Evolutionary conservation across 92 coral and sea anemone species (phyloP), one percentile per base, ranked within the genome.

Genomic region (Zoanthus gigantus): DNA sequence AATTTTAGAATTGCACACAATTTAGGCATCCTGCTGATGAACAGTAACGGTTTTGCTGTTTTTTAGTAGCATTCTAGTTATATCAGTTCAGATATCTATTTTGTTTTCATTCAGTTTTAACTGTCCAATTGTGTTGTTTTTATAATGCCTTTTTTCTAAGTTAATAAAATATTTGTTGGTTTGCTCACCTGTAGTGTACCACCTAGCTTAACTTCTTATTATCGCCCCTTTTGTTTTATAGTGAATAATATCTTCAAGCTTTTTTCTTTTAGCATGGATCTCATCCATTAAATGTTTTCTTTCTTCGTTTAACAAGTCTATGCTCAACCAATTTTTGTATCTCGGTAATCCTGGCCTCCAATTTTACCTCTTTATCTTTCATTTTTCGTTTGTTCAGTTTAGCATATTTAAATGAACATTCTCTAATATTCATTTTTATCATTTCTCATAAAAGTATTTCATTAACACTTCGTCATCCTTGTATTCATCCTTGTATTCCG

Each of bases 131-230:
- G 61, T 74, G 14, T 76, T 50, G 32, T 30, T 76, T 47, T 76
- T 48, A 23, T 23, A 23, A 23, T 61, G 66, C 8, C 77, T 8
- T 66, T 79, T 87, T 14, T 78, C 90, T 28, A 87, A 42, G 30
- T 53, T 47, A 14, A 45, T 18, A 17, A 87, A 87, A 29, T 63
- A 83, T 61, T 76, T 72, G 6, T 63, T 77, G 15, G 73, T 89
- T 68, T 77, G 85, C 44, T 85, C 92, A 3, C 90, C 92, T 71
- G 76, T 81, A 45, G 37, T 79, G 23, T 85, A 76, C 84, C 89
- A 89, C 31, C 87, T 23, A 23, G 23, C 23, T 23, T 23, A 23
- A 23, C 23, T 23, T 23, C 23, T 53, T 7, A 88, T 69, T 50
- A 50, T 11, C 9, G 56, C 9, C 12, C 84, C 80, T 54, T 77